Percentiles rank a stretch among this genome's conserved stretches.
phyloP scores from a whole-genome alignment of 1,140 invertebrate genomes.

The Melanaphis sacchari region DNA sequence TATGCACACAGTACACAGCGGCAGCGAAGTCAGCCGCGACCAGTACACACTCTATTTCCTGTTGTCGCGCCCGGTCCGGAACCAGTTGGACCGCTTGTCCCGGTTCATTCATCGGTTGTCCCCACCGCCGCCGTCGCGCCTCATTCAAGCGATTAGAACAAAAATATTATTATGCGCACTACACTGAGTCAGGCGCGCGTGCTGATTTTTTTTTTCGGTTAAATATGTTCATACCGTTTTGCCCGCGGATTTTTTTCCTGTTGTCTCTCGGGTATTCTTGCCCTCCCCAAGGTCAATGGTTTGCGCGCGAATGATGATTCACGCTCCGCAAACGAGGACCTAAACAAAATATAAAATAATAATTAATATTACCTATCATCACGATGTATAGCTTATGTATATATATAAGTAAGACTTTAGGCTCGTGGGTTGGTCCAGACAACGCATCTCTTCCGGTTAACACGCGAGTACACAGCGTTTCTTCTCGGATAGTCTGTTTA shows the following conservation, averaged over 20 bases:
- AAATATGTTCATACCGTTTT: neutral
- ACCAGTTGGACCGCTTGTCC: conserved; percentile 25
- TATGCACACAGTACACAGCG: neutral
- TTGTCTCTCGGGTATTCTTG: neutral
- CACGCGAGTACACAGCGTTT: too few species aligned
- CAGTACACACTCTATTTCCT: neutral
- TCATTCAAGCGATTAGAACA: neutral
- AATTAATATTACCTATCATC: too few species aligned
- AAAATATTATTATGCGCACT: neutral
- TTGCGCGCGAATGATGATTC: neutral
- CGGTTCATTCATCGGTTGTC: conserved; percentile 33
- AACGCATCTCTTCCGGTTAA: too few species aligned
- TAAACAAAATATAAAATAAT: too few species aligned
- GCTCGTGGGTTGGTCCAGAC: too few species aligned
- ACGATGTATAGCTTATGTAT: too few species aligned
- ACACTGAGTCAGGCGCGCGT: neutral
- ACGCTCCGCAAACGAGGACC: neutral
- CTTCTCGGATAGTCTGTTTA: neutral
- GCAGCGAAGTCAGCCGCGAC: neutral
- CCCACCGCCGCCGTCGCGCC: neutral
- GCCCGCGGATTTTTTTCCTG: neutral
- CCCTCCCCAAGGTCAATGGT: neutral
- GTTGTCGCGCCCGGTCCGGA: neutral
- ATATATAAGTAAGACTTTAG: too few species aligned
- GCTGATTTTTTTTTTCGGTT: neutral